These are phyloP conservation scores for Rotaria sp. DNA, from an alignment of 2,888 invertebrate species.

Conservation along the genomic window DNA sequence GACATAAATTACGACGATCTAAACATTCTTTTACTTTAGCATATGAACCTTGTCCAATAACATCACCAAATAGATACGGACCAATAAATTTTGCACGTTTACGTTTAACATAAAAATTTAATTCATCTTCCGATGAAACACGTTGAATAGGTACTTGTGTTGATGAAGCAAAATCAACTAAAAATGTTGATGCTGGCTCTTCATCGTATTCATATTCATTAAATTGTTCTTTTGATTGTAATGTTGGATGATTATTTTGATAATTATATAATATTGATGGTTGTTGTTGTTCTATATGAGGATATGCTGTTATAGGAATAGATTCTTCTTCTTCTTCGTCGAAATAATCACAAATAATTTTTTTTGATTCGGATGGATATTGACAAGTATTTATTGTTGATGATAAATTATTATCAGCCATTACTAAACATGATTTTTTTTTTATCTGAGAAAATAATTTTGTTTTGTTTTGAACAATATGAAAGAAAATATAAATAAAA, in stretches of 20 bases:
- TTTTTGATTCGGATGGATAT: neutral
- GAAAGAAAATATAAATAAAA: no score
- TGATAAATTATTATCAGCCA: neutral
- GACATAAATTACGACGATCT: conserved; percentile 79
- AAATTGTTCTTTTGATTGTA: neutral
- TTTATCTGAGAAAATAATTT: neutral
- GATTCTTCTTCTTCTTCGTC: neutral
- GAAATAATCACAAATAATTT: neutral
- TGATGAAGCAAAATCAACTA: neutral
- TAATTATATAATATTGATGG: neutral
- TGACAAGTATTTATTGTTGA: neutral
- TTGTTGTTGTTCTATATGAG: neutral
- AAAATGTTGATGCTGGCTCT: neutral
- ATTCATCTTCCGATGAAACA: neutral
- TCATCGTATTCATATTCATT: neutral
- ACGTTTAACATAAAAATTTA: conserved; percentile 26
- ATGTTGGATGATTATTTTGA: neutral
- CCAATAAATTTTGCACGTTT: conserved; percentile 68
- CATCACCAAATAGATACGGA: conserved; percentile 93
- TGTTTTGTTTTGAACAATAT: no score
- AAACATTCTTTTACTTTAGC: conserved; percentile 97
- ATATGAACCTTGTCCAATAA: conserved; percentile 92
- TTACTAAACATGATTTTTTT: neutral
- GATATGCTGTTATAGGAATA: neutral
- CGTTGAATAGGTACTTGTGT: conserved; percentile 25